Base-by-base conservation (phyloP, 2,113 vertebrate genomes). In the Toxotes jaculatrix region DNA sequence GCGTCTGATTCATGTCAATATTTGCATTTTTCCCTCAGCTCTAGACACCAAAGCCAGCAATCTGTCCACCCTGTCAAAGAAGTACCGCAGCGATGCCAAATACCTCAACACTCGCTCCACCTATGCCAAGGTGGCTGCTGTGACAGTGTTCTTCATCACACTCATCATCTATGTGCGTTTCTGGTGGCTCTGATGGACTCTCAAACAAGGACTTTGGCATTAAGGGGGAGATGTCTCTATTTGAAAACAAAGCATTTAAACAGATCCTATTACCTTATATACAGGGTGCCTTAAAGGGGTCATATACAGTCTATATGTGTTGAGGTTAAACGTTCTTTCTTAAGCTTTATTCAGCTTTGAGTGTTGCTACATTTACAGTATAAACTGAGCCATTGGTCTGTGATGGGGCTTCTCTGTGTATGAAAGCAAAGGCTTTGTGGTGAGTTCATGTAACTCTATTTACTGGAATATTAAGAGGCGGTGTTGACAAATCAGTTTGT, bases 81-180 rank as follows among this genome's bases (percentile, higher is more conserved):
- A 99, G 90, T 99, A 99, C 94, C 96, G 97, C 75, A 97, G 97
- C 63, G 97, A 99, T 0, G 98, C 98, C 0, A 98, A 98, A 83
- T 98, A 99, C 80, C 96, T 99, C 93, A 99, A 99, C 93, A 99
- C 97, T 87, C 97, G 98, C 57, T 99, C 98, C 90, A 97, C 97
- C 0, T 99, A 99, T 0, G 98, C 98, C 80, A 99, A 99, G 82
- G 95, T 98, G 55, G 98, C 97, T 0, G 98, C 97, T 0, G 96
- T 97, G 1, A 95, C 96, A 0, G 96, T 99, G 61, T 96, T 98
- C 92, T 95, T 98, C 90, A 93, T 99, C 94, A 99, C 98, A 90
- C 80, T 99, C 83, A 96, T 99, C 45, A 94, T 99, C 79, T 99
- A 98, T 19, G 95, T 98, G 80, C 96, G 97, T 4, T 99, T 99